Percentiles rank a stretch among this genome's conserved stretches.
These are phyloP conservation scores for Paedocypris micromegethes DNA, from an alignment of 2,797 vertebrate genomes.

Conservation along the genomic window DNA sequence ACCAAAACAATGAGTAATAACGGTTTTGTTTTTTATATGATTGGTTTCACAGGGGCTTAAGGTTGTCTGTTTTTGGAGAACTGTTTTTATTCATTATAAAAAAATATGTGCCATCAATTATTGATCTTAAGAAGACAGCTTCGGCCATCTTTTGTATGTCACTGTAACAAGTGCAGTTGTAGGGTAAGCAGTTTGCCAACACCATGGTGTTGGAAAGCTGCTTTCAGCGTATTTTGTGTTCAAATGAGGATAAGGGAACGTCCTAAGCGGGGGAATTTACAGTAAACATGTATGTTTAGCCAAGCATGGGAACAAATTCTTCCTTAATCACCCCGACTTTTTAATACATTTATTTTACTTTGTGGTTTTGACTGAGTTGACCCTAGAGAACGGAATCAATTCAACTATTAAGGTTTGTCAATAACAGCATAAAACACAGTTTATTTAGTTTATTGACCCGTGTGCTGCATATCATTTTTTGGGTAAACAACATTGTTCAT, in stretches of 20 bases:
- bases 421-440: conserved; percentile 19
- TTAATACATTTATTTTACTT: conserved; percentile 48
- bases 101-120: conserved; percentile 24
- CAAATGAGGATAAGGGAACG: not conserved
- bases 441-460: conserved; percentile 16
- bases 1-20: too few species aligned
- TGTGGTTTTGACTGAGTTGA: conserved; percentile 35
- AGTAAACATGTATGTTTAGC: conserved; percentile 37
- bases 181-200: not conserved
- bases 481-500: not conserved
- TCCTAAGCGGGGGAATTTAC: conserved; percentile 29
- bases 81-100: not conserved
- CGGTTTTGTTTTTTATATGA: too few species aligned
- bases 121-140: conserved; percentile 20
- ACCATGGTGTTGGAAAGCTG: not conserved
- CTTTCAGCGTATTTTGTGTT: not conserved
- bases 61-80: too few species aligned
- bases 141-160: not conserved
- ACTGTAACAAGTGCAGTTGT: conserved; percentile 15
- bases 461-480: conserved; percentile 18
- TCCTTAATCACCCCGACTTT: conserved; percentile 33
- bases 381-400: conserved; percentile 35
- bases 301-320: conserved; percentile 24
- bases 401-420: conserved; percentile 27
- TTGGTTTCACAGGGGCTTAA: too few species aligned